These are phyloP conservation scores for Zelostemma sp. DNA, from an alignment of 1,140 invertebrate species.

Conservation along the genomic window DNA sequence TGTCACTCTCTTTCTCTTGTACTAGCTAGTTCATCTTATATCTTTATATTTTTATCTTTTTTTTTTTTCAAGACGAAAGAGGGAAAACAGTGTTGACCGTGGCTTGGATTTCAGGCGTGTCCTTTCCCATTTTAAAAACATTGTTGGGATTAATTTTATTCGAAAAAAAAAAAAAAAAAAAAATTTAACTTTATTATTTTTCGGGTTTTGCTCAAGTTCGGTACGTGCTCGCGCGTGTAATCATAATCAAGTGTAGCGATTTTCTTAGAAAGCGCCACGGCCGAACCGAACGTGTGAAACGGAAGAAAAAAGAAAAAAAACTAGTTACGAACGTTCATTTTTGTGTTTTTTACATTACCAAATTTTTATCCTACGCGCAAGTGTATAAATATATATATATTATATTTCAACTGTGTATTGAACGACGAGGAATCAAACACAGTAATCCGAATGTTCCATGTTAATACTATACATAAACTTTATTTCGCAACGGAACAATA, in stretches of 20 bases:
- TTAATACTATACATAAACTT: conserved; percentile 23
- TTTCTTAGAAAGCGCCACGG: not conserved
- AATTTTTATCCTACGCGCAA: conserved; percentile 33
- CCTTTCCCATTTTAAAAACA: no score
- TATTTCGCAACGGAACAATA: conserved; percentile 2
- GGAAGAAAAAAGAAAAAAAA: not conserved
- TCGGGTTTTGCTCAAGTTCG: conserved; percentile 43
- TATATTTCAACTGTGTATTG: conserved; percentile 22
- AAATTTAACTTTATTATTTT: conserved; percentile 31
- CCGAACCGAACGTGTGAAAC: conserved; percentile 3
- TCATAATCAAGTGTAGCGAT: not conserved
- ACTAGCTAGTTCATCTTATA: no score
- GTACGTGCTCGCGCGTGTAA: conserved; percentile 34
- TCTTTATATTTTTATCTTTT: no score
- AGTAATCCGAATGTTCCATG: conserved; percentile 46
- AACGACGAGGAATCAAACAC: conserved; percentile 45
- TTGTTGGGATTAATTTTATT: not conserved
- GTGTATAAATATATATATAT: conserved; percentile 43
- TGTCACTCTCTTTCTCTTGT: no score
- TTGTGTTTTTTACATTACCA: conserved; percentile 16
- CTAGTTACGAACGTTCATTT: conserved; percentile 1
- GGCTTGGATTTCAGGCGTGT: no score
- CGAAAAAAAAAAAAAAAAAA: not conserved
- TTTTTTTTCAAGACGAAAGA: no score
- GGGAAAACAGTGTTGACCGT: no score